A percentile compares a stretch with the other conserved stretches of the same genome.
phyloP scores from a whole-genome alignment of 2,113 vertebrate species.

The Vulpes ferrilata region DNA sequence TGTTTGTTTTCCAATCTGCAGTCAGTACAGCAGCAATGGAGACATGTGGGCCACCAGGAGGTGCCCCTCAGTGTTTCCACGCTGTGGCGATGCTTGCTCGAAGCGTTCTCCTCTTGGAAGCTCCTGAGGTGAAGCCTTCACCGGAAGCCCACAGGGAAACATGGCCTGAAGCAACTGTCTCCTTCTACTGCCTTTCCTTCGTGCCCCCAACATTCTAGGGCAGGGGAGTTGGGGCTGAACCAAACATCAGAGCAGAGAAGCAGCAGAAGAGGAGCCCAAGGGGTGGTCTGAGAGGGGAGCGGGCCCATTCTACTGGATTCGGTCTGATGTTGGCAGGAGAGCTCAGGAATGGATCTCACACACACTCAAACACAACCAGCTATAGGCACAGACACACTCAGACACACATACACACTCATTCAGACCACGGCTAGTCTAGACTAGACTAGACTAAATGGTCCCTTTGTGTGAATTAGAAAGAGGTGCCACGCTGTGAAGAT shows the following conservation, averaged over 20 bases:
- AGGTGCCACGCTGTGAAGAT: neutral
- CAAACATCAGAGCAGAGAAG: neutral
- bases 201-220: neutral
- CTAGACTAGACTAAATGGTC: neutral
- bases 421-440: neutral
- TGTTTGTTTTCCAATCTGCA: neutral
- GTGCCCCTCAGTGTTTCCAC: fast-evolving
- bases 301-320: no score
- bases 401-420: neutral
- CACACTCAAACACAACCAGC: neutral
- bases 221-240: neutral
- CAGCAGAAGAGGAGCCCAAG: neutral
- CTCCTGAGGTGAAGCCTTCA: fast-evolving
- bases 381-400: neutral
- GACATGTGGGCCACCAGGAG: fast-evolving
- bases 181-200: neutral
- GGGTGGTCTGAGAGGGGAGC: neutral
- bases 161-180: fast-evolving
- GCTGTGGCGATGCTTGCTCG: neutral
- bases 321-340: neutral
- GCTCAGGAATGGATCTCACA: neutral
- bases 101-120: neutral
- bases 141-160: neutral
- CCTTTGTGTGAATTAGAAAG: neutral
- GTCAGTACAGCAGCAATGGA: neutral